phyloP scores from a whole-genome alignment of 2,113 vertebrate species.

The Forbesichthys papilliferus region DNA sequence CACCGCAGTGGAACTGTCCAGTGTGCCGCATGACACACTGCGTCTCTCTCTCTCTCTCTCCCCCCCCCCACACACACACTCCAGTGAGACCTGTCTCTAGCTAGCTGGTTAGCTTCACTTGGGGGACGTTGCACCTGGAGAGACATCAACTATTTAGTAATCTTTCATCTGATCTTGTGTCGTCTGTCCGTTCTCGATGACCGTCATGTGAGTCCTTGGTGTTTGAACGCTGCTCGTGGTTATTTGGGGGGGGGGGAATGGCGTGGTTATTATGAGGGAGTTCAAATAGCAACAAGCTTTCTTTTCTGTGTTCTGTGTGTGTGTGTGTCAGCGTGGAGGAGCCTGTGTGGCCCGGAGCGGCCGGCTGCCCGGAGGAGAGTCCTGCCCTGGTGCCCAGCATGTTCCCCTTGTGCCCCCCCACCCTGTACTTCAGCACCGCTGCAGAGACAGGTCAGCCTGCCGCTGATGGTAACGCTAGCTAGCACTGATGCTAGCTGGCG shows the following conservation, averaged over 20 bases:
- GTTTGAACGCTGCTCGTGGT: not conserved
- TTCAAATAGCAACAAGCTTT: not conserved
- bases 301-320: conserved; percentile 3
- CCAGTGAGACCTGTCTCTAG: not conserved
- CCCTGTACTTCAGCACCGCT: conserved; percentile 90
- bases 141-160: not conserved
- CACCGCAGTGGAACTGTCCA: conserved; percentile 22
- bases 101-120: too few relatives aligned
- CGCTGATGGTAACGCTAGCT: too few relatives aligned
- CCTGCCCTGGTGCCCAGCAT: conserved; percentile 89
- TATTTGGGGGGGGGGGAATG: too few relatives aligned
- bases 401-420: conserved; percentile 86
- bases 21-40: conserved; percentile 72
- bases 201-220: conserved; percentile 67
- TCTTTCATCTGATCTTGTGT: not conserved
- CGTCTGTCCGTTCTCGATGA: conserved; percentile 52
- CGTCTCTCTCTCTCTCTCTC: not conserved
- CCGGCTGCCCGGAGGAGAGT: conserved; percentile 76
- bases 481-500: too few relatives aligned
- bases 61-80: not conserved
- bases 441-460: conserved; percentile 85
- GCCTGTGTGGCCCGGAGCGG: conserved; percentile 64
- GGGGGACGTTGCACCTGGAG: too few relatives aligned
- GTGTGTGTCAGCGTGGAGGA: conserved; percentile 71
- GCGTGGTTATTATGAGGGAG: too few relatives aligned